Base-by-base conservation (phyloP, 2,888 invertebrate species). In the Drosophila barbarae region DNA sequence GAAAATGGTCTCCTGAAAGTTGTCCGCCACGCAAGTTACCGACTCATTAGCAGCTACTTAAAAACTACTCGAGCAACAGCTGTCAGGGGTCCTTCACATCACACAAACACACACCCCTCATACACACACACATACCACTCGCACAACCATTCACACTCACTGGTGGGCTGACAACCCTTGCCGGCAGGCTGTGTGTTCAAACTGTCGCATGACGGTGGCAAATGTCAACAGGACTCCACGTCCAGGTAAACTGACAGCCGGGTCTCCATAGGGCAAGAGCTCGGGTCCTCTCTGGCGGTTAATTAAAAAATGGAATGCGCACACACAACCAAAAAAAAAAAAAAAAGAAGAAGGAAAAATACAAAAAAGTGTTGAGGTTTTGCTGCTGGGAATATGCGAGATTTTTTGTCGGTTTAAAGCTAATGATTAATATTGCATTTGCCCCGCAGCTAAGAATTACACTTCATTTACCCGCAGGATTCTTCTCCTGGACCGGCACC, bases 41-140 rank as follows among this genome's bases (percentile, higher is more conserved):
- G 65, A 78, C 83, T 79, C 84, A 79, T 84, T 84, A 84, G 84
- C 83, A 74, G 74, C 72, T 76, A 84, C 79, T 79, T 84, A 79
- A 82, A 78, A 82, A 82, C 78, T 78, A 77, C 84, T 78, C 84
- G 69, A 73, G 81, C 81, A 78, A 77, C 84, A 81, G 82, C 77
- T 78, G 77, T 71, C 82, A 81, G 66, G 66, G 73, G 63, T 44
- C 50, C 23, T 66, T 35, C 41, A 42, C 64, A 50, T 28, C 28
- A n/a, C 26, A 54, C 26, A 23, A 32, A 32, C 49, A 50, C 51
- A n/a, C 21, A 41, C 41, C 23, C 2, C 23, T n/a, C n/a, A 35
- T 8, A 36, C 35, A 36, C 36, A 15, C 35, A 35, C 50, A 13
- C 32, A 54, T 32, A 34, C 53, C 26, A 15, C 12, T 18, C 44